A percentile compares a stretch with the other conserved stretches of the same genome.
These are phyloP conservation scores for Scrobipalpa costella DNA, from an alignment of 2,888 invertebrate species.

Conservation along the genomic window DNA sequence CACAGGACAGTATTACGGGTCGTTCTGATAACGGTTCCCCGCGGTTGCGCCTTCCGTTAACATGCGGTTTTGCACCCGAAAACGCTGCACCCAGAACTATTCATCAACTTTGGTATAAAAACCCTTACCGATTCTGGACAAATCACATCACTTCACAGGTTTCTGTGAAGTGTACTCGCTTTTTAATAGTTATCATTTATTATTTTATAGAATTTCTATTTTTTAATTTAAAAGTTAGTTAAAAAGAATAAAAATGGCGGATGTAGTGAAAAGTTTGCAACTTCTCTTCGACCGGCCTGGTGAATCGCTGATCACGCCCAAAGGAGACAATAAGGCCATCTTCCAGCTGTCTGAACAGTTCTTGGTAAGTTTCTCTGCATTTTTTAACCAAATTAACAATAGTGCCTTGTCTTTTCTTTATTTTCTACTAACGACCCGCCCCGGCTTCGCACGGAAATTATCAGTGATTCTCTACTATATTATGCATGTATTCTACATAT, in stretches of 20 bases:
- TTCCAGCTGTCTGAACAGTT: conserved; percentile 83
- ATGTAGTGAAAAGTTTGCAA: conserved; percentile 49
- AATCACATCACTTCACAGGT: conserved; percentile 63
- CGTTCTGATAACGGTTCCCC: not conserved
- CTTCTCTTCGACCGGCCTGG: conserved; percentile 82
- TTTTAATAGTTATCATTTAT: conserved; percentile 27
- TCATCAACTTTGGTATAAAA: conserved; percentile 40
- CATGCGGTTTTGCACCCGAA: conserved; percentile 40
- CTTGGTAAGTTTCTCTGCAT: conserved; percentile 75
- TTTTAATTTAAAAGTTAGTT: conserved; percentile 15
- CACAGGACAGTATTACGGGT: not conserved
- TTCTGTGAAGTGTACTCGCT: conserved; percentile 60
- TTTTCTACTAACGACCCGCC: too few species aligned
- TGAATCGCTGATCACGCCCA: conserved; percentile 83
- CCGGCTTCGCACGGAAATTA: too few species aligned
- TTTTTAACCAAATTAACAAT: too few species aligned
- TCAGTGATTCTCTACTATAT: too few species aligned
- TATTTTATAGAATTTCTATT: conserved; percentile 29
- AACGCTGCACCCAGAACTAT: conserved; percentile 3
- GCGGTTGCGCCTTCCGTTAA: conserved; percentile 17
- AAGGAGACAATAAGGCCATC: conserved; percentile 80
- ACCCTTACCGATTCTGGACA: conserved; percentile 8
- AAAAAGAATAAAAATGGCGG: conserved; percentile 47
- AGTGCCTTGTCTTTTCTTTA: not conserved
- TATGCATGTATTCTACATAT: too few species aligned